Evolutionary conservation across 1,140 invertebrate genomes (phyloP).

Genomic region (Zaprionus camerounensis): DNA sequence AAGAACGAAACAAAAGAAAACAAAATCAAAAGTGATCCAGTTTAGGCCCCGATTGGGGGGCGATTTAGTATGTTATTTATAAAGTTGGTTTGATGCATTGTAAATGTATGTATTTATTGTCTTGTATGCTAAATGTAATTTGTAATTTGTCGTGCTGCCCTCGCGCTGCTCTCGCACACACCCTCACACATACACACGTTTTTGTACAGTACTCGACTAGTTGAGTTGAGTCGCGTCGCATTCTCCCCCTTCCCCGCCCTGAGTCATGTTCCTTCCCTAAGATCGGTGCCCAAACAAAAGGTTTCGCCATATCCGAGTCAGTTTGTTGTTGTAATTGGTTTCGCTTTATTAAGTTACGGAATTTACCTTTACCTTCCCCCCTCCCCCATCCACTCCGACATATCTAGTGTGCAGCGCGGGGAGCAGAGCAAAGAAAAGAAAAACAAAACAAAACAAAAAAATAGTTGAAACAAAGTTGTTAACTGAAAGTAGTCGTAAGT

Average conservation of each 20-base stretch:
- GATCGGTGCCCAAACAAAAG: constrained; percentile 27
- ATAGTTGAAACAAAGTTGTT: constrained; percentile 77
- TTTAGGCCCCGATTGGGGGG: constrained; percentile 40
- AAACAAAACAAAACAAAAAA: constrained; percentile 19
- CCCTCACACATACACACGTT: background rate
- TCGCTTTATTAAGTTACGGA: constrained; percentile 14
- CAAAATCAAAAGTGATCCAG: constrained; percentile 72
- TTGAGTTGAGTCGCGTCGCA: constrained; percentile 1
- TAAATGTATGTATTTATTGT: constrained; percentile 70
- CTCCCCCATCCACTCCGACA: background rate
- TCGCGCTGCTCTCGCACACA: background rate
- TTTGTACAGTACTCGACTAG: constrained; percentile 25
- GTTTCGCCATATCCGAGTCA: constrained; percentile 40
- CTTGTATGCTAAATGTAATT: constrained; percentile 40
- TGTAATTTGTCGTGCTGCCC: constrained; percentile 10
- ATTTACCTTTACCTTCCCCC: background rate
- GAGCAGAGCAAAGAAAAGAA: constrained; percentile 12
- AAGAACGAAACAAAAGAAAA: constrained; percentile 20
- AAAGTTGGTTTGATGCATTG: constrained; percentile 70
- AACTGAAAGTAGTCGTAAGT: constrained; percentile 77
- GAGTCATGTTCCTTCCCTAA: background rate
- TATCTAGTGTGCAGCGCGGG: constrained; percentile 21
- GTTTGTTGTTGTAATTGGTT: constrained; percentile 29
- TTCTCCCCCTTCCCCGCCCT: background rate
- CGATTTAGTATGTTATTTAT: constrained; percentile 58